Percentiles rank a stretch among this genome's conserved stretches.
Conservation (phyloP, 2,888 invertebrate species). For the Stenodera caucasica region DNA sequence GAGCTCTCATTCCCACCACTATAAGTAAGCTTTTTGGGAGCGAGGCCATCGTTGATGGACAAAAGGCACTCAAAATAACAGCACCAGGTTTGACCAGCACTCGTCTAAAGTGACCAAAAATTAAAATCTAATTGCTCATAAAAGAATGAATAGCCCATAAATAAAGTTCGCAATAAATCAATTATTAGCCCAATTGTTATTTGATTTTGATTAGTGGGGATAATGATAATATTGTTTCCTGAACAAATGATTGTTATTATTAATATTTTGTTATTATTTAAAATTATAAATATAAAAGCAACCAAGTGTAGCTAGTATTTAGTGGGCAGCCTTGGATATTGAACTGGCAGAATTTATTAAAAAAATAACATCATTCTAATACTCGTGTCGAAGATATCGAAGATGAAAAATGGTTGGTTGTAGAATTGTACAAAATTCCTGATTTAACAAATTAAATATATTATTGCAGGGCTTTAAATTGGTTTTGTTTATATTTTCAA, state of each 20-base stretch:
- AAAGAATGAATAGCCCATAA: too few species aligned
- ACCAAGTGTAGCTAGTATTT: conserved; percentile 40
- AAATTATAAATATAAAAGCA: conserved; percentile 30
- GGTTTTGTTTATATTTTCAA: not conserved
- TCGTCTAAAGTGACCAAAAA: too few species aligned
- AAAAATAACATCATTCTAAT: conserved; percentile 19
- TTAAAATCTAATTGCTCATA: too few species aligned
- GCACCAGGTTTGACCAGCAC: too few species aligned
- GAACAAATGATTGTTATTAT: conserved; percentile 24
- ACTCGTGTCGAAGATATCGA: conserved; percentile 18
- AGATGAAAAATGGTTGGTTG: conserved; percentile 20
- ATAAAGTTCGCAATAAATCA: too few species aligned
- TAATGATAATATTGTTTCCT: conserved; percentile 25
- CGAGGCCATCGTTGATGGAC: too few species aligned
- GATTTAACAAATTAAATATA: too few species aligned
- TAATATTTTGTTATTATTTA: conserved; percentile 26
- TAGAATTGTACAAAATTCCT: not conserved
- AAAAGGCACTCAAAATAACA: too few species aligned
- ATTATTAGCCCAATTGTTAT: too few species aligned
- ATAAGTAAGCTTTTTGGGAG: too few species aligned
- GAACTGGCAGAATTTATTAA: conserved; percentile 31
- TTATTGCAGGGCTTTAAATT: not conserved
- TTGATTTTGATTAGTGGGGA: too few species aligned
- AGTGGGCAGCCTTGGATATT: conserved; percentile 43
- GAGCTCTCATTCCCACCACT: too few species aligned